phyloP scores from a whole-genome alignment of 2,797 vertebrate genomes.

The Hoplostethus mediterraneus region DNA sequence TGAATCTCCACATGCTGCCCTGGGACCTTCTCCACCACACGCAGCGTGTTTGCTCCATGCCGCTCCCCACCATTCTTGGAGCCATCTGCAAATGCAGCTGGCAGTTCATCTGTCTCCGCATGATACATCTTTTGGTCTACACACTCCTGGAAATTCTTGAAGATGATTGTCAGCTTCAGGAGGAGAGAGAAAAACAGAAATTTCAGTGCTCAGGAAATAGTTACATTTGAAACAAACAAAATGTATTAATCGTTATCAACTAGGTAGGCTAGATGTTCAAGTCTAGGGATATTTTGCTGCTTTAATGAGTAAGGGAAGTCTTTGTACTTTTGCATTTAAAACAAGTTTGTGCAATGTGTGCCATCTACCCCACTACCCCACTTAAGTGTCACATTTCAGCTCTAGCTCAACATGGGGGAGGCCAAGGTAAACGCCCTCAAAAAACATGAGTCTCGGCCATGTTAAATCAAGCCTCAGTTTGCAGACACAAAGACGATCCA shows the following conservation, averaged over 20 bases:
- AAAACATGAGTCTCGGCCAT: slow-evolving; percentile 82
- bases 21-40: slow-evolving; percentile 92
- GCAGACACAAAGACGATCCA: slow-evolving; percentile 87
- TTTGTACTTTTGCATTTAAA: slow-evolving; percentile 50
- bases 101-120: slow-evolving; percentile 94
- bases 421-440: slow-evolving; percentile 84
- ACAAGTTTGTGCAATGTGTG: slow-evolving; percentile 63
- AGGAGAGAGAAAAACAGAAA: slow-evolving; percentile 10
- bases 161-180: slow-evolving; percentile 96
- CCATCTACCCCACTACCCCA: slow-evolving; percentile 58
- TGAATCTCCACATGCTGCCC: slow-evolving; percentile 98
- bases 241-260: background rate
- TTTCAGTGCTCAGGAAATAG: too few relatives aligned
- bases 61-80: slow-evolving; percentile 95
- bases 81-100: slow-evolving; percentile 93
- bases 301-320: slow-evolving; percentile 31
- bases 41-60: slow-evolving; percentile 92
- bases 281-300: background rate
- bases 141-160: slow-evolving; percentile 98
- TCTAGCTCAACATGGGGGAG: slow-evolving; percentile 75
- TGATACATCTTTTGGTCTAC: slow-evolving; percentile 98
- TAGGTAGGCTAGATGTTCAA: background rate
- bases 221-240: background rate
- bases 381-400: slow-evolving; percentile 81
- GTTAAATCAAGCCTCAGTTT: slow-evolving; percentile 86